Evolutionary conservation across 2,113 vertebrate species (phyloP), one percentile per base, ranked within the genome.

Genomic region (Hippocampus mohnikei): DNA sequence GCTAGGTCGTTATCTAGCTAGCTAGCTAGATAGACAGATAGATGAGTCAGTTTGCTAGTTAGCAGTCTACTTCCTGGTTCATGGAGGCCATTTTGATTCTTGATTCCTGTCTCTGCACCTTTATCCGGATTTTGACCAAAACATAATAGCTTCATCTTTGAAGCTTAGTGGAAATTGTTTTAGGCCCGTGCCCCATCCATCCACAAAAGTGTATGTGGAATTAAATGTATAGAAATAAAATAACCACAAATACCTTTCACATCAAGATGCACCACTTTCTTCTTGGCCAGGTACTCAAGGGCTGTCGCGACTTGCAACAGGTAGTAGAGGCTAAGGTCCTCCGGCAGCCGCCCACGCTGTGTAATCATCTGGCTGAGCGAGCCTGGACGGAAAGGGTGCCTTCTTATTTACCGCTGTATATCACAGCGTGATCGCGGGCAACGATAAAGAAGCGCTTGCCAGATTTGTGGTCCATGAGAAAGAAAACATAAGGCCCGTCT

Each of bases 381-480:
- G 42, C 95, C 97, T 93, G 79, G 37, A 80, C 77, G 11, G 67
- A 81, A 41, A 83, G 21, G 56, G 5, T 21, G 25, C 8, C 15
- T 60, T 60, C 18, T 33, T 60, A 18, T 33, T 18, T 6, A 33
- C 6, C 3, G 9, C 12, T 6, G 13, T 25, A 25, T 12, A 5
- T 21, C 8, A n/a, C 11, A 2, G 25, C 12, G 18, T 60, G 9
- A 60, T 60, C 33, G 58, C 15, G 7, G 12, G 58, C 7, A 8
- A 23, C 2, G 15, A 9, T 60, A 7, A 12, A 60, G 7, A 18
- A 60, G 58, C 29, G 16, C 75, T 84, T 88, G 98, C 97, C 95
- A 81, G 93, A 92, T 81, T 98, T 95, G 29, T 94, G 91, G 71
- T 98, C 95, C 95, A 98, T 98, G 81, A 99, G 93, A 73, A 99